These are phyloP conservation scores for Caerostris darwini DNA, from an alignment of 1,140 invertebrate species.

Conservation along the genomic window DNA sequence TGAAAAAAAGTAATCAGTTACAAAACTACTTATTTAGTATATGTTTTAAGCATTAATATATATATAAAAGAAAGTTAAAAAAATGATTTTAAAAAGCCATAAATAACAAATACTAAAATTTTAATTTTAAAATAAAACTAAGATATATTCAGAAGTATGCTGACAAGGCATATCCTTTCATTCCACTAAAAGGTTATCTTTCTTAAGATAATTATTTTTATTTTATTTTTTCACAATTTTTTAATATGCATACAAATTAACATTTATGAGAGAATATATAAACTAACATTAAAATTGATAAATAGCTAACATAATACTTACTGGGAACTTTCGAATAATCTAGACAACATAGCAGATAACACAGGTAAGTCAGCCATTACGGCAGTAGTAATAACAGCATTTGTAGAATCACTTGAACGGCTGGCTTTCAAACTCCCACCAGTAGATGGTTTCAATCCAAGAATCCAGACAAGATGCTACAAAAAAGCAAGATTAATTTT, in stretches of 20 bases:
- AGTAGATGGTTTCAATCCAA: conserved; percentile 96
- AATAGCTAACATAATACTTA: conserved; percentile 80
- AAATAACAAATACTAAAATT: too few species aligned
- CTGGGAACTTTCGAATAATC: conserved; percentile 96
- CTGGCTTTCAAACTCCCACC: conserved; percentile 93
- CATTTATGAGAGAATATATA: too few species aligned
- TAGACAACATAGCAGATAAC: conserved; percentile 94
- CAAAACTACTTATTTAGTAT: too few species aligned
- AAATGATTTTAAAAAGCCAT: too few species aligned
- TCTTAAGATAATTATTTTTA: neutral
- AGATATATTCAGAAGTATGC: neutral
- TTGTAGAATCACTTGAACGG: conserved; percentile 87
- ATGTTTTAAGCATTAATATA: too few species aligned
- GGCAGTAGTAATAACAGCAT: conserved; percentile 96
- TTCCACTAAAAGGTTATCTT: neutral
- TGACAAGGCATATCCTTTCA: conserved; percentile 32
- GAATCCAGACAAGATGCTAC: conserved; percentile 97
- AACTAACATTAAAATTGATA: neutral
- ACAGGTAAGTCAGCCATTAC: conserved; percentile 98
- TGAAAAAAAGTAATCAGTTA: too few species aligned
- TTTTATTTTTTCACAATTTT: neutral
- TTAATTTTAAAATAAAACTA: too few species aligned
- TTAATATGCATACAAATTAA: neutral
- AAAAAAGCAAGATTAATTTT: conserved; percentile 76
- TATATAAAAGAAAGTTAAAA: too few species aligned